These are phyloP conservation scores for Prosapia bicincta DNA, from an alignment of 2,888 invertebrate species.

Conservation along the genomic window DNA sequence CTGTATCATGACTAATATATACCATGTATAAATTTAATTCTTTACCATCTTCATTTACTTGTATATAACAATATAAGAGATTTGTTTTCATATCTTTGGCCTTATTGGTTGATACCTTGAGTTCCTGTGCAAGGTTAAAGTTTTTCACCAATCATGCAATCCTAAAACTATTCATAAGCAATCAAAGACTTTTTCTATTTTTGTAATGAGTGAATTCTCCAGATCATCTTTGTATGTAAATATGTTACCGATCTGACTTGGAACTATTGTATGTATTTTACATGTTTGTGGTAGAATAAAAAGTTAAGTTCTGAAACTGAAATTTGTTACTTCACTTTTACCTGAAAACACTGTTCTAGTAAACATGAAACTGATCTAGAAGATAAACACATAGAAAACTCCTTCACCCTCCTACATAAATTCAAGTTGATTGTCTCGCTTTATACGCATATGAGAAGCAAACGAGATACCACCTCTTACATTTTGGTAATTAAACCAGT, in stretches of 20 bases:
- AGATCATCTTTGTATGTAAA: background rate
- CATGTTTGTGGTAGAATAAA: constrained; percentile 21
- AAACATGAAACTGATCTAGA: too few species aligned
- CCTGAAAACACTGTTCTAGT: too few species aligned
- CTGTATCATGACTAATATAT: background rate
- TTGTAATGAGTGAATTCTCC: background rate
- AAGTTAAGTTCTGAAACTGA: background rate
- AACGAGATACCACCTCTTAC: too few species aligned
- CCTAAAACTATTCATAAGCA: constrained; percentile 2
- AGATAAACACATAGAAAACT: too few species aligned
- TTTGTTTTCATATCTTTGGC: background rate
- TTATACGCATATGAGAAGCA: too few species aligned
- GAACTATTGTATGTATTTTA: constrained; percentile 16
- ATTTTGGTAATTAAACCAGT: too few species aligned
- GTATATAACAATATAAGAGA: background rate
- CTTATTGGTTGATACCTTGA: background rate
- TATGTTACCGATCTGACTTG: background rate
- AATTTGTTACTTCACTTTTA: too few species aligned
- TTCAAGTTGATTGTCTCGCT: too few species aligned
- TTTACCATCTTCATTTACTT: background rate
- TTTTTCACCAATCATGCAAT: background rate
- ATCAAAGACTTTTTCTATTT: constrained; percentile 2
- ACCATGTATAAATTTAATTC: background rate
- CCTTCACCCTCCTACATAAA: too few species aligned
- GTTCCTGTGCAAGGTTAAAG: background rate